Conservation (phyloP, 2,888 invertebrate genomes). For the Galeopsomyia nigrocyanea region DNA sequence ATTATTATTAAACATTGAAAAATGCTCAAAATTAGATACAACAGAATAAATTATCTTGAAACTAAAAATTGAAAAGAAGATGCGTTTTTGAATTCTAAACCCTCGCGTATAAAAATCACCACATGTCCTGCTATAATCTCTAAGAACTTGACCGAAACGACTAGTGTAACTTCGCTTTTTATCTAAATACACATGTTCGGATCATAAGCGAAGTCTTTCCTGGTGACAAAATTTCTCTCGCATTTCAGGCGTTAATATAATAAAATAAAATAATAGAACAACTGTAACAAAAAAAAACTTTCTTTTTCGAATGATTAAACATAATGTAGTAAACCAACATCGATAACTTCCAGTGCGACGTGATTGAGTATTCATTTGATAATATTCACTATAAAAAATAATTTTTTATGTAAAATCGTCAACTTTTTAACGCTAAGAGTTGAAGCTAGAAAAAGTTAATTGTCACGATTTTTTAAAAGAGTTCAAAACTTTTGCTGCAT, state of each 20-base stretch:
- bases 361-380: neutral
- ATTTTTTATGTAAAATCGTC: neutral
- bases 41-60: neutral
- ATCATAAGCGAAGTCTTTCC: conserved; percentile 26
- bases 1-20: conserved; percentile 24
- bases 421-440: too few species aligned
- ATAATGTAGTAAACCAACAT: too few species aligned
- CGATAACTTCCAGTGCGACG: neutral
- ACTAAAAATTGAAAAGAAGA: conserved; percentile 10
- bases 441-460: too few species aligned
- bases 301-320: too few species aligned
- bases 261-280: neutral
- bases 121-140: conserved; percentile 35
- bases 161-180: conserved; percentile 37
- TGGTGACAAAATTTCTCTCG: conserved; percentile 40
- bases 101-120: conserved; percentile 13
- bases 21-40: conserved; percentile 6
- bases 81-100: neutral
- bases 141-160: conserved; percentile 29
- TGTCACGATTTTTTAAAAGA: too few species aligned
- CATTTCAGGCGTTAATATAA: neutral
- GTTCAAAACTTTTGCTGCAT: too few species aligned
- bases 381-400: neutral
- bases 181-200: conserved; percentile 13
- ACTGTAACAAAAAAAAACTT: neutral